These are phyloP conservation scores for Rhingia rostrata DNA, from an alignment of 2,888 invertebrate genomes.

Conservation along the genomic window DNA sequence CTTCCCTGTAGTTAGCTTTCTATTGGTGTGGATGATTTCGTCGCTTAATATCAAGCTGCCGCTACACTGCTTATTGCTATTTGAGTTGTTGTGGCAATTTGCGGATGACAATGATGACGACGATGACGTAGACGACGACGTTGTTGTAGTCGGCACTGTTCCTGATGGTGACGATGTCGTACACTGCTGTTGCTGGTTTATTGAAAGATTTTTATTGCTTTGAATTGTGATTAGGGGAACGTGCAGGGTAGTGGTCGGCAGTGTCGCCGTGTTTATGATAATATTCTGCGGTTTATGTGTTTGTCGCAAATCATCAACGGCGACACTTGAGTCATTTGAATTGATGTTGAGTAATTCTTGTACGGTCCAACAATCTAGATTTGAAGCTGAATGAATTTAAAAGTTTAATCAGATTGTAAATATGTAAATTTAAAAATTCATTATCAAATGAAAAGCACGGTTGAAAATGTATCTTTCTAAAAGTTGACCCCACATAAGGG, in stretches of 20 bases:
- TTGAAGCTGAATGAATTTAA: conserved; percentile 77
- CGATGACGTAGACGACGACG: conserved; percentile 64
- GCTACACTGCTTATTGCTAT: conserved; percentile 58
- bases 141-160: conserved; percentile 29
- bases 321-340: conserved; percentile 76
- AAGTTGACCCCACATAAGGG: background rate
- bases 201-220: conserved; percentile 79
- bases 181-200: conserved; percentile 76
- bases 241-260: conserved; percentile 75
- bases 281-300: conserved; percentile 78
- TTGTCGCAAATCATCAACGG: conserved; percentile 77
- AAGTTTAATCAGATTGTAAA: conserved; percentile 19
- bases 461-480: conserved; percentile 41
- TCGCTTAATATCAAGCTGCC: conserved; percentile 65
- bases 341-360: conserved; percentile 80
- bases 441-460: conserved; percentile 6
- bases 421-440: background rate
- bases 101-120: conserved; percentile 45
- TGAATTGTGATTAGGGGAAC: conserved; percentile 79
- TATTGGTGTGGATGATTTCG: conserved; percentile 66
- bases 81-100: conserved; percentile 72
- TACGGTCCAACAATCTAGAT: conserved; percentile 81
- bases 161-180: conserved; percentile 48
- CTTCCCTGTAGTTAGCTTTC: conserved; percentile 58
- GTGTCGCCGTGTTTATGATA: conserved; percentile 80